Conservation (phyloP, 2,797 vertebrate species). For the Lagodon rhomboides region DNA sequence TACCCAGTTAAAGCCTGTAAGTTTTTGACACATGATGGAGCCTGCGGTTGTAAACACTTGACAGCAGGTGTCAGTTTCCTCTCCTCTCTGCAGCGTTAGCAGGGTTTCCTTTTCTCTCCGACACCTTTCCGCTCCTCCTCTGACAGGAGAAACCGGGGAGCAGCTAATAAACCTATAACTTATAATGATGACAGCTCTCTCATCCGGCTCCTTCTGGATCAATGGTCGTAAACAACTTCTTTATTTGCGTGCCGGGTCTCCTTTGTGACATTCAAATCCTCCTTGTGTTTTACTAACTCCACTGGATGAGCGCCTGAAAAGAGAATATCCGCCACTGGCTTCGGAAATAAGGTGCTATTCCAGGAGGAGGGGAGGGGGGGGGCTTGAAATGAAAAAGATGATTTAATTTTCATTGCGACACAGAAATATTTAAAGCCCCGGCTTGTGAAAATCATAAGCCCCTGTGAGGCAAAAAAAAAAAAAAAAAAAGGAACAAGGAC, state of each 20-base stretch:
- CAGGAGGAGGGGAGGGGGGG: conserved; percentile 22
- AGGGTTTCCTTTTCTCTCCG: conserved; percentile 12
- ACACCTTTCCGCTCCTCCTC: conserved; percentile 9
- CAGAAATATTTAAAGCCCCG: conserved; percentile 68
- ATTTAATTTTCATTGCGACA: conserved; percentile 72
- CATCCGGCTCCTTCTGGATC: conserved; percentile 48
- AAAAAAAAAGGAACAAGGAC: conserved; percentile 15
- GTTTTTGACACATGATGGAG: conserved; percentile 28
- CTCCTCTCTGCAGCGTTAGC: conserved; percentile 18
- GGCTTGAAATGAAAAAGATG: conserved; percentile 53
- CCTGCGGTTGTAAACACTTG: conserved; percentile 38
- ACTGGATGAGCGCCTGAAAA: conserved; percentile 33
- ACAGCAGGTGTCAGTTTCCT: conserved; percentile 43
- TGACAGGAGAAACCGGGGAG: conserved; percentile 16
- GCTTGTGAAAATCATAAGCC: conserved; percentile 57
- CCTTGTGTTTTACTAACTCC: conserved; percentile 54
- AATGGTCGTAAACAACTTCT: conserved; percentile 63
- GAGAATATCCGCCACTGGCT: conserved; percentile 50
- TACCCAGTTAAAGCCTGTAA: background rate
- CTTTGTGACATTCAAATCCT: conserved; percentile 55
- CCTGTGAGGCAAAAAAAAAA: background rate
- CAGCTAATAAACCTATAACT: conserved; percentile 54
- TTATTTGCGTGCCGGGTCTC: conserved; percentile 39
- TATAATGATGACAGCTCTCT: conserved; percentile 39
- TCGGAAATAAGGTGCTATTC: conserved; percentile 59